Base-by-base conservation (phyloP, 2,888 invertebrate species). In the Alcis repandata region DNA sequence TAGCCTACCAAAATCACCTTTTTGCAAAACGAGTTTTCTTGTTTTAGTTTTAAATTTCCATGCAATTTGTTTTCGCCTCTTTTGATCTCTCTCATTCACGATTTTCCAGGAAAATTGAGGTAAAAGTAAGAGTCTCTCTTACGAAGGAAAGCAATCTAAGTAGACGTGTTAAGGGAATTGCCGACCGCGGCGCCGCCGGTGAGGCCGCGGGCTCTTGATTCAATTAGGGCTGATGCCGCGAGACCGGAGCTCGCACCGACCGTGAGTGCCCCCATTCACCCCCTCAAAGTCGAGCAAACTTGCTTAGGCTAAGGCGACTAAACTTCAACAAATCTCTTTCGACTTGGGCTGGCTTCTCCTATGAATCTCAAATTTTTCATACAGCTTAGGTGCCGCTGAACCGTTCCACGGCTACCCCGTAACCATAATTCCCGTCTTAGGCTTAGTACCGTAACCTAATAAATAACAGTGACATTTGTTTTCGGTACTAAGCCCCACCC, bases 401-500 rank as follows among this genome's bases (percentile, higher is more conserved):
- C 63, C 57, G 68, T 69, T 74, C 71, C 72, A 67, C 73, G 69
- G 71, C 72, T 75, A 76, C 76, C 75, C 77, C 75, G 64, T 72
- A 76, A 77, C 83, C 79, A 84, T 85, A 85, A 87, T 86, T 88
- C 86, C 86, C 84, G 80, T 89, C 91, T 91, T 90, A 89, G 87
- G 87, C 89, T 87, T 88, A 90, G 86, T 82, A 84, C 80, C 84
- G 89, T 88, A 89, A 89, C 91, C 90, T 90, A 92, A 92, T 93
- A 92, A 93, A 93, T 93, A 92, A 92, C 92, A 88, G 89, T 90
- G 92, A 90, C 92, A 91, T 93, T 93, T 92, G 92, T 93, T 92
- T 93, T 91, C 86, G 89, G 90, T 89, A 90, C 83, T 91, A 93
- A 93, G 92, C 92, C 85, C 92, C 92, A 92, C 92, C 92, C 92